Evolutionary conservation across 53 echinoderm and acorn worm genomes (phyloP).

Genomic region (Temnopleurus reevesii): DNA sequence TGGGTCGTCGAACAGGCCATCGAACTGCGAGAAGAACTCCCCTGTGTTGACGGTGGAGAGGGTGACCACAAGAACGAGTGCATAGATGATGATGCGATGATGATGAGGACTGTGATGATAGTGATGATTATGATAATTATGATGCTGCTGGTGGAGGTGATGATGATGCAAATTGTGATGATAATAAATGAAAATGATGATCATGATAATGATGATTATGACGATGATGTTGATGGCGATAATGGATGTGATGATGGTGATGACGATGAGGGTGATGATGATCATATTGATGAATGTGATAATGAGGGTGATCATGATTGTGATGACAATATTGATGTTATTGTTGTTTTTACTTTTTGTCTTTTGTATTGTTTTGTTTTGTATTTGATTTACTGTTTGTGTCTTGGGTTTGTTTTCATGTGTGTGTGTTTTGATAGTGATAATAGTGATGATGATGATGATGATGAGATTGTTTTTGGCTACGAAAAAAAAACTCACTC

Average conservation of each 20-base stretch:
- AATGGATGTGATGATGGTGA: neutral
- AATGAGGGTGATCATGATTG: neutral
- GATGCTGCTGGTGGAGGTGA: too few species aligned
- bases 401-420: too few species aligned
- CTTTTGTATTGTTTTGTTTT: too few species aligned
- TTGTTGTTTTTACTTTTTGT: too few species aligned
- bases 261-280: neutral
- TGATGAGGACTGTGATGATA: too few species aligned
- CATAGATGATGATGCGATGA: neutral
- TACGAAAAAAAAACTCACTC: too few species aligned
- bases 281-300: neutral
- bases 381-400: too few species aligned
- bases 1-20: constrained; percentile 32
- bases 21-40: constrained; percentile 9
- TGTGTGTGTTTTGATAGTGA: too few species aligned
- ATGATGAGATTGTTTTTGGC: too few species aligned
- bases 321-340: neutral
- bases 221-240: neutral
- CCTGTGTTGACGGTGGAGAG: neutral
- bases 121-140: too few species aligned
- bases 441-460: too few species aligned
- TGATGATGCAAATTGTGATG: neutral
- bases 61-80: neutral
- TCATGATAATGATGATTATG: neutral
- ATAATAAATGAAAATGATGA: neutral